Evolutionary conservation across 1,140 invertebrate species (phyloP), one percentile per base, ranked within the genome.

Genomic region (Cydia splendana): DNA sequence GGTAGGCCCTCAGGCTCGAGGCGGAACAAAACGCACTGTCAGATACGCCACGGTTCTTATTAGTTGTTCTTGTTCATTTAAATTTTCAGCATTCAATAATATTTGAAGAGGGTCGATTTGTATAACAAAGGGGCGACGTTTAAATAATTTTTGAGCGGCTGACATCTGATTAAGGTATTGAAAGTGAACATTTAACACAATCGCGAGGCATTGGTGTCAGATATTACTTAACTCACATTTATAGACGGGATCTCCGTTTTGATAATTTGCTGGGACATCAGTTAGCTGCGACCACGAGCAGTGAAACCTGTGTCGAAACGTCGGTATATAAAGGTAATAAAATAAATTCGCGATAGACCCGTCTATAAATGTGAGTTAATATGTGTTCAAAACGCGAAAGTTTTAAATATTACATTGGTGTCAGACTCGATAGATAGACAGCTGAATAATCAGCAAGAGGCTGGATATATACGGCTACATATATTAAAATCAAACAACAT

Each of bases 21-120:
- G 67, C 67, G 30, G 15, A n/a, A 67, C 65, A 42, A 42, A 69
- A 42, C 34, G 67, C 65, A 71, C 30, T 38, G 67, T 45, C 67
- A 45, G 34, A 69, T 15, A 69, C 30, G 28, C 65, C 65, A 69
- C 65, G 28, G 65, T 69, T 74, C 73, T 38, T 38, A 42, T 74
- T 51, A 30, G 30, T 74, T 74, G 48, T 74, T 74, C 48, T 74
- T 51, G 48, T 48, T 53, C 73, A 74, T 74, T 74, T 74, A 51
- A 74, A 51, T 51, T 74, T 51, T 51, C 42, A 74, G 4, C 73
- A 20, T 53, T 74, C 45, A 51, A 20, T 74, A 20, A 74, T 20
- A 51, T 24, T 65, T 69, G 65, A 69, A 38, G 65, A 69, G 65
- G 65, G 65, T 69, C 65, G 65, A 69, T 69, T 69, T 69, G 65